Percentiles rank a stretch among this genome's conserved stretches.
Evolutionary conservation across 2,113 vertebrate genomes (phyloP).

Genomic region (Saccopteryx leptura): DNA sequence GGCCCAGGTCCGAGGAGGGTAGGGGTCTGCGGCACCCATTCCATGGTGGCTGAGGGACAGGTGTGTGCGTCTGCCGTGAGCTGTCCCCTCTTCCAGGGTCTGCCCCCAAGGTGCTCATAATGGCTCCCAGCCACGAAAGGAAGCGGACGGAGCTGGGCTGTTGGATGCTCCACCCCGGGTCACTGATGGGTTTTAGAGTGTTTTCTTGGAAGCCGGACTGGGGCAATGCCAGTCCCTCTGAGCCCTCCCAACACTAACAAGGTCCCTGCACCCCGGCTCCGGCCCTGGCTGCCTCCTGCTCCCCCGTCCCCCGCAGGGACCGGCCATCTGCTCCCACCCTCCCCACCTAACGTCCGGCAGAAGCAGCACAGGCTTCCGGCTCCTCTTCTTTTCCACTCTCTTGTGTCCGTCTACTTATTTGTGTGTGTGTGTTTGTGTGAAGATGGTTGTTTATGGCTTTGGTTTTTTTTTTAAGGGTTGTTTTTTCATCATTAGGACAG

Average conservation of each 20-base stretch:
- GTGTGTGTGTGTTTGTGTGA: background rate
- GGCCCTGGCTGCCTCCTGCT: background rate
- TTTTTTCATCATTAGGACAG: background rate
- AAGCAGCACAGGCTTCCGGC: background rate
- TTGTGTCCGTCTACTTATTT: background rate
- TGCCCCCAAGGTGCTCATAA: fast-evolving
- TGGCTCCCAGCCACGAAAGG: background rate
- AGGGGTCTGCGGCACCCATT: background rate
- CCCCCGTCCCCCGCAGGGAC: background rate
- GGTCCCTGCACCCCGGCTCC: background rate
- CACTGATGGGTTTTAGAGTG: background rate
- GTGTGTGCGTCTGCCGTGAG: background rate
- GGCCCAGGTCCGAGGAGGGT: background rate
- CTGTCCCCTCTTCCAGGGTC: background rate
- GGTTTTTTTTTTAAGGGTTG: background rate
- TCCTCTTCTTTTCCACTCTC: background rate
- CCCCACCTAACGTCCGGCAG: background rate
- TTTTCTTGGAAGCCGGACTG: slow-evolving; percentile 48
- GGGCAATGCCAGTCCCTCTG: background rate
- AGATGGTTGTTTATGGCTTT: background rate
- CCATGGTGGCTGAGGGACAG: background rate
- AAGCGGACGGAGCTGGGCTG: background rate
- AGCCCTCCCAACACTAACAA: background rate
- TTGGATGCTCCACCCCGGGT: background rate
- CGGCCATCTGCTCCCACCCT: background rate